Evolutionary conservation across 2,888 invertebrate genomes (phyloP).

Genomic region (Mantis religiosa): DNA sequence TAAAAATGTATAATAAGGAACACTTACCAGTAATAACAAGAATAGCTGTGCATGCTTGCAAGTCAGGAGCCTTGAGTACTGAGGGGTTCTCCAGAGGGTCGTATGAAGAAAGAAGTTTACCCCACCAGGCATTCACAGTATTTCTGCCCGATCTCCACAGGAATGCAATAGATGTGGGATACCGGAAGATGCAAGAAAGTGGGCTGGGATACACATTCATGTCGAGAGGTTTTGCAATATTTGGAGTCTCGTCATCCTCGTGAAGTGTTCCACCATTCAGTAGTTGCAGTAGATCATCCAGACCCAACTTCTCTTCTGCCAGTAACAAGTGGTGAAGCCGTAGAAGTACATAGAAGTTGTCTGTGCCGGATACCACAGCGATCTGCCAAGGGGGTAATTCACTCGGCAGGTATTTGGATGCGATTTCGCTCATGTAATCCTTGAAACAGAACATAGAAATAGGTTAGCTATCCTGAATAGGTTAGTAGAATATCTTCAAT

Average conservation of each 20-base stretch:
- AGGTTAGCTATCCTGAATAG: background rate
- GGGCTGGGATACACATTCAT: slow-evolving; percentile 60
- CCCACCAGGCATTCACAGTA: slow-evolving; percentile 70
- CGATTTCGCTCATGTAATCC: slow-evolving; percentile 74
- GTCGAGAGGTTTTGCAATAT: slow-evolving; percentile 43
- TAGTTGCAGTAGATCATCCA: slow-evolving; percentile 71
- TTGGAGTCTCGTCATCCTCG: slow-evolving; percentile 40
- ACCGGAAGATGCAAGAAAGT: slow-evolving; percentile 42
- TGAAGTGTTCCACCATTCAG: slow-evolving; percentile 35
- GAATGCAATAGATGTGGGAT: slow-evolving; percentile 5
- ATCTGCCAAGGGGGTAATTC: slow-evolving; percentile 79
- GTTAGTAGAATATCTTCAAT: background rate
- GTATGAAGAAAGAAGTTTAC: slow-evolving; percentile 65
- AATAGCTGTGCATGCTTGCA: slow-evolving; percentile 51
- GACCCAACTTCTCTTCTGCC: slow-evolving; percentile 66
- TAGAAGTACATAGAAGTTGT: slow-evolving; percentile 63
- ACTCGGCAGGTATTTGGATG: slow-evolving; percentile 69
- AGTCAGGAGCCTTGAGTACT: slow-evolving; percentile 55
- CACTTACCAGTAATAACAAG: slow-evolving; percentile 56
- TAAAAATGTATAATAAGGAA: no score
- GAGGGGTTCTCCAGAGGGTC: slow-evolving; percentile 72
- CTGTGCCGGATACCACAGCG: slow-evolving; percentile 58
- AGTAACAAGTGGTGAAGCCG: slow-evolving; percentile 73
- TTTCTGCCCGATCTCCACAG: slow-evolving; percentile 40
- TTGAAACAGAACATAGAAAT: slow-evolving; percentile 41